phyloP scores from a whole-genome alignment of 1,140 invertebrate genomes.

The Contarinia nasturtii region DNA sequence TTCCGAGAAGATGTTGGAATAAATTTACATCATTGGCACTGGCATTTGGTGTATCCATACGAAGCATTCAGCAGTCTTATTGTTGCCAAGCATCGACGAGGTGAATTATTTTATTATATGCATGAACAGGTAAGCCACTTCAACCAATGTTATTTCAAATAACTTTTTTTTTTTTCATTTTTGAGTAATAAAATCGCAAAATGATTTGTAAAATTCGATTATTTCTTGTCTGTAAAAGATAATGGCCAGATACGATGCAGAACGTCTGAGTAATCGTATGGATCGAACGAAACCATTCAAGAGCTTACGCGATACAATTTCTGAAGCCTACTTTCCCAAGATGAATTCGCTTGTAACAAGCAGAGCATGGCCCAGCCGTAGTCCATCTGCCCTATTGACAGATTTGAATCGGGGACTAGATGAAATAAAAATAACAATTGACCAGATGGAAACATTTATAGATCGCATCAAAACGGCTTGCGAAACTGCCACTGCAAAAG shows the following conservation, averaged over 20 bases:
- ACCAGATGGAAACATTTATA: constrained; percentile 44
- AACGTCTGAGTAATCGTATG: constrained; percentile 41
- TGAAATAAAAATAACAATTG: constrained; percentile 40
- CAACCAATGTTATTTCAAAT: constrained; percentile 10
- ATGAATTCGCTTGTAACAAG: constrained; percentile 42
- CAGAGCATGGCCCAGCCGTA: constrained; percentile 39
- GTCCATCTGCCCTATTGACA: constrained; percentile 32
- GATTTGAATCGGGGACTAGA: constrained; percentile 38
- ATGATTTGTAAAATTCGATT: neutral
- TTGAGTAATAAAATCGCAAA: neutral
- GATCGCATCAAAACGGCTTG: constrained; percentile 50
- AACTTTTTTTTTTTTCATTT: neutral
- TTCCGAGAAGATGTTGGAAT: constrained; percentile 36
- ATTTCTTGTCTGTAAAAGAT: neutral
- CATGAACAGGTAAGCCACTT: constrained; percentile 50
- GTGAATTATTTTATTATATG: constrained; percentile 63
- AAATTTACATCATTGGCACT: constrained; percentile 64
- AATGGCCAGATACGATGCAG: constrained; percentile 42
- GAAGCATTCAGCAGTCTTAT: constrained; percentile 31
- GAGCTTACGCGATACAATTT: constrained; percentile 38
- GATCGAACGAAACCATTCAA: constrained; percentile 33
- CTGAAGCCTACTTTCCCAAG: constrained; percentile 53
- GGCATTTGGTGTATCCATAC: constrained; percentile 62
- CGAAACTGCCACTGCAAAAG: constrained; percentile 32
- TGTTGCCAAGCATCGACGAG: constrained; percentile 46